Conservation (phyloP, 2,113 vertebrate species). For the Entelurus aequoreus region DNA sequence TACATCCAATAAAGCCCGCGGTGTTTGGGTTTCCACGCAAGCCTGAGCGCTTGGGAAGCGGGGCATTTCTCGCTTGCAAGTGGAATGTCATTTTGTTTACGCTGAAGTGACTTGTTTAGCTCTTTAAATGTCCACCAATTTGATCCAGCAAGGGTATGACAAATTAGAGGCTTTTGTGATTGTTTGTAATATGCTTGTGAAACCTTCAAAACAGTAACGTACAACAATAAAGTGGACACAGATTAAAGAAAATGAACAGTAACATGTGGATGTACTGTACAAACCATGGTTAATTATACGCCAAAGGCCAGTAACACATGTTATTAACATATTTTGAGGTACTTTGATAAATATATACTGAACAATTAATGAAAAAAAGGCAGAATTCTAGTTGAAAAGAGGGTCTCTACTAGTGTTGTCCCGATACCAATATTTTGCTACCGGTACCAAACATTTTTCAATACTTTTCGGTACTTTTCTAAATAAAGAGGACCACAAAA, state of each 20-base stretch:
- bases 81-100: slow-evolving; percentile 27
- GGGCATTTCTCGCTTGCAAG: slow-evolving; percentile 25
- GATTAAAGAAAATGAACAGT: not conserved
- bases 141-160: slow-evolving; percentile 5
- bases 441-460: no score
- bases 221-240: not conserved
- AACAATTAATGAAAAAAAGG: not conserved
- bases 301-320: no score
- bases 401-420: no score
- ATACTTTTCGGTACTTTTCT: no score
- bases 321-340: no score
- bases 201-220: not conserved
- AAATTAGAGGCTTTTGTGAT: slow-evolving; percentile 4
- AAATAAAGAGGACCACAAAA: no score
- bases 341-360: not conserved
- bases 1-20: slow-evolving; percentile 32
- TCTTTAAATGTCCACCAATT: slow-evolving; percentile 23
- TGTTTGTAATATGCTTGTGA: not conserved
- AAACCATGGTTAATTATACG: not conserved
- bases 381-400: not conserved
- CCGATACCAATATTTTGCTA: no score
- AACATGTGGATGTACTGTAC: not conserved
- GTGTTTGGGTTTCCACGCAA: slow-evolving; percentile 37
- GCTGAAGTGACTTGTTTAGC: slow-evolving; percentile 15
- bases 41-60: slow-evolving; percentile 23